Conservation (phyloP, 2,113 vertebrate genomes). For the Alethe diademata region DNA sequence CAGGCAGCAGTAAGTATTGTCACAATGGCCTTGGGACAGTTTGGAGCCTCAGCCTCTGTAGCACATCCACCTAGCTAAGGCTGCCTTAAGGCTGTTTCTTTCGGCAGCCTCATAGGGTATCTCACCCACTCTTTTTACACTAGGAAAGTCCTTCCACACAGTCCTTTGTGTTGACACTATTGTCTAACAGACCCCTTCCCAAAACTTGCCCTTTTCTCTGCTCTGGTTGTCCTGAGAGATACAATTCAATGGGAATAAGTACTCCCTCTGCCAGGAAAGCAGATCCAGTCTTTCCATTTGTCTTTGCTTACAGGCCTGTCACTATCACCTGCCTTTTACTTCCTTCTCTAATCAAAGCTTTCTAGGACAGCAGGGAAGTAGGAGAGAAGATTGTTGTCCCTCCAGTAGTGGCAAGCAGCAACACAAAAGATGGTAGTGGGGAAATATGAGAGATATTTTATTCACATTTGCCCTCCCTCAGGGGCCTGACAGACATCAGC, state of each 20-base stretch:
- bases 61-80: not conserved
- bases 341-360: not conserved
- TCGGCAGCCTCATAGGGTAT: not conserved
- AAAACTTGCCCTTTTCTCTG: not conserved
- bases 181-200: not conserved
- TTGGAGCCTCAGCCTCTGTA: not conserved
- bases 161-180: not conserved
- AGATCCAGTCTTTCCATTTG: not conserved
- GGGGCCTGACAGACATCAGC: slow-evolving; percentile 82
- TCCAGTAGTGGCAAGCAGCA: not conserved
- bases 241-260: not conserved
- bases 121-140: not conserved
- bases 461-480: slow-evolving; percentile 40
- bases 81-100: not conserved
- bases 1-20: not conserved
- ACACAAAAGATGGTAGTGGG: not conserved
- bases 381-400: not conserved
- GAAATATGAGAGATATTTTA: not conserved
- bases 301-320: not conserved
- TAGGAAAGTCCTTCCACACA: not conserved
- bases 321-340: not conserved
- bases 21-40: not conserved
- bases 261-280: not conserved
- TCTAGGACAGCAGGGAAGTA: not conserved
- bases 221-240: not conserved